Evolutionary conservation across 1,140 invertebrate species (phyloP).

Genomic region (Stenopsyche tienmushanensis): DNA sequence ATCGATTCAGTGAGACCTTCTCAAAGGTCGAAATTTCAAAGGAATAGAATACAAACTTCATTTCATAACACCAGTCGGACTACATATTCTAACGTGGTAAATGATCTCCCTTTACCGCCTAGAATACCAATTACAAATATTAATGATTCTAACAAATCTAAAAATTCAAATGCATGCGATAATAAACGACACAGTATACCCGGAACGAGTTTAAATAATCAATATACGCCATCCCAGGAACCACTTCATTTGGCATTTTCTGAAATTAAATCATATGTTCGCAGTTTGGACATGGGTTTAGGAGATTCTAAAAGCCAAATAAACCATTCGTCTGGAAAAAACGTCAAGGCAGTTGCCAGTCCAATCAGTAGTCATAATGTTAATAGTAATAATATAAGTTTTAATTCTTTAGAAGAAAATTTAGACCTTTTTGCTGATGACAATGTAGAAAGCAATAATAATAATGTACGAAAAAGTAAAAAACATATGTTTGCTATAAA

Average conservation of each 20-base stretch:
- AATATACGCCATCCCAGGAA: constrained; percentile 53
- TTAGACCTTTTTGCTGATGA: constrained; percentile 34
- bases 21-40: constrained; percentile 56
- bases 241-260: constrained; percentile 84
- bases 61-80: constrained; percentile 64
- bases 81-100: constrained; percentile 48
- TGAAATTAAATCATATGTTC: constrained; percentile 79
- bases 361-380: constrained; percentile 24
- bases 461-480: constrained; percentile 60
- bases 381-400: constrained; percentile 36
- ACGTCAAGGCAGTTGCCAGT: constrained; percentile 46
- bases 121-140: background rate
- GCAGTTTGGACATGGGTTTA: constrained; percentile 75
- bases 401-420: constrained; percentile 37
- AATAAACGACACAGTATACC: constrained; percentile 54
- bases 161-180: constrained; percentile 36
- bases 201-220: constrained; percentile 58
- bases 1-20: constrained; percentile 71
- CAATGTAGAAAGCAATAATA: constrained; percentile 48
- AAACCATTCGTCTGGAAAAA: constrained; percentile 42
- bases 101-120: constrained; percentile 6
- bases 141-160: background rate
- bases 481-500: constrained; percentile 64
- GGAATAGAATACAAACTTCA: constrained; percentile 54
- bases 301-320: constrained; percentile 54